These are phyloP conservation scores for Phytoseiulus persimilis DNA, from an alignment of 2,888 invertebrate genomes.

Conservation along the genomic window DNA sequence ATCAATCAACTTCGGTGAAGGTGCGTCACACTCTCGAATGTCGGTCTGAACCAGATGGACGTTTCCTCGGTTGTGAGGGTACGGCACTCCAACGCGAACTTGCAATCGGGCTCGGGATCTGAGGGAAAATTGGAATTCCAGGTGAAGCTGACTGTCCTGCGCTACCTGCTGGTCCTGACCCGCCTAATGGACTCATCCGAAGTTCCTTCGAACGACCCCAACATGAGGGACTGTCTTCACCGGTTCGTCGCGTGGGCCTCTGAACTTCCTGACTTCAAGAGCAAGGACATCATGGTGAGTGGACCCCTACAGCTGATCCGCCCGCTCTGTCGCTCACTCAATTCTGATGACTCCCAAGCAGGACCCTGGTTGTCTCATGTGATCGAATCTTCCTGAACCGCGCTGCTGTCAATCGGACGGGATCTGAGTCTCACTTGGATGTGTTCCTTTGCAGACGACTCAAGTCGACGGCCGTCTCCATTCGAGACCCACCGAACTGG, in stretches of 20 bases:
- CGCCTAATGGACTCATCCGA: slow-evolving; percentile 50
- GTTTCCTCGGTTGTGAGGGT: too few relatives aligned
- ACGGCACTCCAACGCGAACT: too few relatives aligned
- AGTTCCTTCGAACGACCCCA: slow-evolving; percentile 22
- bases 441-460: background rate
- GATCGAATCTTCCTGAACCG: too few relatives aligned
- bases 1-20: slow-evolving; percentile 28
- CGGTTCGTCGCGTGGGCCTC: slow-evolving; percentile 31
- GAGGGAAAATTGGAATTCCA: slow-evolving; percentile 45
- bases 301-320: too few relatives aligned
- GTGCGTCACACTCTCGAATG: background rate
- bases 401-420: background rate
- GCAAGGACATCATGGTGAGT: background rate
- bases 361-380: too few relatives aligned
- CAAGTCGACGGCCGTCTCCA: background rate
- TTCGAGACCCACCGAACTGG: background rate
- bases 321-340: too few relatives aligned
- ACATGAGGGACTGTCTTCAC: slow-evolving; percentile 34
- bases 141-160: slow-evolving; percentile 54
- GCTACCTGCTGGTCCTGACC: slow-evolving; percentile 52
- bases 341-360: too few relatives aligned
- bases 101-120: too few relatives aligned
- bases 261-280: background rate
- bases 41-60: too few relatives aligned
- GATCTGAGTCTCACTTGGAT: background rate